Evolutionary conservation across 2,888 invertebrate species (phyloP).

Genomic region (Chouioia cunea): DNA sequence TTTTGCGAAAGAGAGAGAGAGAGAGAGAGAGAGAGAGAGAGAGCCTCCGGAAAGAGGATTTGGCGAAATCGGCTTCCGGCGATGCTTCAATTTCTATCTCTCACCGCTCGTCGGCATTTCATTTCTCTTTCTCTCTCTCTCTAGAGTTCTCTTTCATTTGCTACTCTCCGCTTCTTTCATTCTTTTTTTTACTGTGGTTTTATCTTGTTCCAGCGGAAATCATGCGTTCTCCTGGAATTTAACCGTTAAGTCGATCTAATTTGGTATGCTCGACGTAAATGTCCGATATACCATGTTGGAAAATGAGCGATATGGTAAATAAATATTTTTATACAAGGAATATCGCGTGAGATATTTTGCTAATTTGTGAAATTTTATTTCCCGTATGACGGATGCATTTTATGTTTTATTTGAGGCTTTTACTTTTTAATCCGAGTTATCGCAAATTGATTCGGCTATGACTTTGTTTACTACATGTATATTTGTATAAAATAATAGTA

Average conservation of each 20-base stretch:
- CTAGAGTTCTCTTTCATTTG: constrained; percentile 37
- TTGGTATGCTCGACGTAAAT: no score
- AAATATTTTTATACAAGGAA: no score
- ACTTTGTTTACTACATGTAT: no score
- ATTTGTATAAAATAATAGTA: no score
- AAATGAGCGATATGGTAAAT: no score
- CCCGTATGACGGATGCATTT: not conserved
- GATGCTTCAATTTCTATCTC: constrained; percentile 18
- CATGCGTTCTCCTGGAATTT: no score
- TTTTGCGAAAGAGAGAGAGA: constrained; percentile 34
- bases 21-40: constrained; percentile 43
- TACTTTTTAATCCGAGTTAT: no score
- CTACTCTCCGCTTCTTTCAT: not conserved
- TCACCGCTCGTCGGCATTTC: not conserved
- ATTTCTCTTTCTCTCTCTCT: constrained; percentile 19
- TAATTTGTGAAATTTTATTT: constrained; percentile 17
- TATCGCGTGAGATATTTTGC: not conserved
- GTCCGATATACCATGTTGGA: no score
- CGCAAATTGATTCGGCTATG: no score
- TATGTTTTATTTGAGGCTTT: no score
- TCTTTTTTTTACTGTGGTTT: constrained; percentile 6
- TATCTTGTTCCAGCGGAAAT: no score
- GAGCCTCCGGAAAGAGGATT: constrained; percentile 47
- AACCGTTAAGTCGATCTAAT: no score
- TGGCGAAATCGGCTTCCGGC: constrained; percentile 46